These are phyloP conservation scores for Ptychadena robeensis DNA, from an alignment of 2,797 vertebrate genomes.

Conservation along the genomic window DNA sequence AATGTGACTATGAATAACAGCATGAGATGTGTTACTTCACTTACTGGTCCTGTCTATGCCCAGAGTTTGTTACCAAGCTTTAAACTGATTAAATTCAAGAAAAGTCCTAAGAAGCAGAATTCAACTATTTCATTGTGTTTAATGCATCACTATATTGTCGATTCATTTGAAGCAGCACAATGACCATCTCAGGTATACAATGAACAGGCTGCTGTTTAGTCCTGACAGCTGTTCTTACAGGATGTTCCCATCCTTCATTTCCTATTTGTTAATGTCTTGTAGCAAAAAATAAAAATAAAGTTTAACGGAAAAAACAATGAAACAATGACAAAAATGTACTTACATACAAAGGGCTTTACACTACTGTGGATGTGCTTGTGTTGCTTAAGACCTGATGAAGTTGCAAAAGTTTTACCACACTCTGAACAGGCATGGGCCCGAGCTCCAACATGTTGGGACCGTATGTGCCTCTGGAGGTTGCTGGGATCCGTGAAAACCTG, in stretches of 20 bases:
- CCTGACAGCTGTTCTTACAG: slow-evolving; percentile 22
- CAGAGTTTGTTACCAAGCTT: background rate
- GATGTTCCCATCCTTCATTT: slow-evolving; percentile 37
- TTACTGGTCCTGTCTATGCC: background rate
- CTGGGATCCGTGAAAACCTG: slow-evolving; percentile 99
- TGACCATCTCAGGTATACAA: slow-evolving; percentile 31
- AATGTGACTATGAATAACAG: no score
- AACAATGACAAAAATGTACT: slow-evolving; percentile 72
- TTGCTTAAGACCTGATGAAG: slow-evolving; percentile 98
- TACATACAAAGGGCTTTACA: slow-evolving; percentile 99
- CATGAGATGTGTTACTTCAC: background rate
- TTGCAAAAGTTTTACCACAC: slow-evolving; percentile 99
- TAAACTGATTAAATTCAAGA: background rate
- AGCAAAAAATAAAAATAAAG: background rate
- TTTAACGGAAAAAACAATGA: background rate
- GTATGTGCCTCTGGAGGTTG: slow-evolving; percentile 99
- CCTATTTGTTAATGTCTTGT: slow-evolving; percentile 32
- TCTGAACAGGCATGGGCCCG: slow-evolving; percentile 97
- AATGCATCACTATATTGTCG: background rate
- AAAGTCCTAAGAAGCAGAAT: background rate
- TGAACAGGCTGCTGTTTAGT: slow-evolving; percentile 18
- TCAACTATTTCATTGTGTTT: background rate
- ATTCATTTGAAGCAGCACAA: slow-evolving; percentile 5
- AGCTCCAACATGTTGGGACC: slow-evolving; percentile 97
- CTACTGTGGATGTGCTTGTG: slow-evolving; percentile 99